A percentile compares a stretch with the other conserved stretches of the same genome.
Evolutionary conservation across 2,888 invertebrate species (phyloP).

Genomic region (Thecocarcelia acutangulata): DNA sequence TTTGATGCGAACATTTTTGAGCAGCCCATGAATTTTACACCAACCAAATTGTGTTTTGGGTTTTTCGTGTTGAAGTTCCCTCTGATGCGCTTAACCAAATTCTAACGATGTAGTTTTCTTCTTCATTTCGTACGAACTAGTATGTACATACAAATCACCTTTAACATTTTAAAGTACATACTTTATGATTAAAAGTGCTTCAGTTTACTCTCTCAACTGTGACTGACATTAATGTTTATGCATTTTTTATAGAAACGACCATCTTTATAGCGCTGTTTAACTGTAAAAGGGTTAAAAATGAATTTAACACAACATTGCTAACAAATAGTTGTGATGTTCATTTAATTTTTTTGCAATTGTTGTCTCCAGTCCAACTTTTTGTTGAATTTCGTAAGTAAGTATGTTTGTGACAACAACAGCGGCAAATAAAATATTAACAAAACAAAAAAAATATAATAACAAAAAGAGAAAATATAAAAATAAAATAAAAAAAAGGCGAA

Average conservation of each 20-base stretch:
- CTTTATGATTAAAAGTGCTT: background rate
- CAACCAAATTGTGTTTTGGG: no score
- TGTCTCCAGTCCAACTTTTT: slow-evolving; percentile 29
- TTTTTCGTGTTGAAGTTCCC: no score
- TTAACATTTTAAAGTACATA: no score
- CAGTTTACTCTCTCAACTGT: background rate
- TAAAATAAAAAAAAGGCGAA: slow-evolving; percentile 59
- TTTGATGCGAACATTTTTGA: no score
- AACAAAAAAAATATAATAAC: slow-evolving; percentile 38
- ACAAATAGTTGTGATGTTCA: slow-evolving; percentile 45
- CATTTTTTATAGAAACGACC: background rate
- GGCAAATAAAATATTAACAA: slow-evolving; percentile 25
- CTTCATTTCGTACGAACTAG: no score
- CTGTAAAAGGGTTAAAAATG: slow-evolving; percentile 49
- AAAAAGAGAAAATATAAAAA: no score
- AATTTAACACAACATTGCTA: slow-evolving; percentile 40
- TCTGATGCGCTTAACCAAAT: no score
- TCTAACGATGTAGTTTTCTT: no score
- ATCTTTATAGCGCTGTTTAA: slow-evolving; percentile 9
- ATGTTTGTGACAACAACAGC: slow-evolving; percentile 13
- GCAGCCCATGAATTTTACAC: no score
- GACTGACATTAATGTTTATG: background rate
- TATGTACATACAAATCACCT: no score
- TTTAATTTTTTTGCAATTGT: background rate
- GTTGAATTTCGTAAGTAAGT: slow-evolving; percentile 10